A percentile compares a stretch with the other conserved stretches of the same genome.
Conservation (phyloP, 2,888 invertebrate species). For the Diabrotica balteata region DNA sequence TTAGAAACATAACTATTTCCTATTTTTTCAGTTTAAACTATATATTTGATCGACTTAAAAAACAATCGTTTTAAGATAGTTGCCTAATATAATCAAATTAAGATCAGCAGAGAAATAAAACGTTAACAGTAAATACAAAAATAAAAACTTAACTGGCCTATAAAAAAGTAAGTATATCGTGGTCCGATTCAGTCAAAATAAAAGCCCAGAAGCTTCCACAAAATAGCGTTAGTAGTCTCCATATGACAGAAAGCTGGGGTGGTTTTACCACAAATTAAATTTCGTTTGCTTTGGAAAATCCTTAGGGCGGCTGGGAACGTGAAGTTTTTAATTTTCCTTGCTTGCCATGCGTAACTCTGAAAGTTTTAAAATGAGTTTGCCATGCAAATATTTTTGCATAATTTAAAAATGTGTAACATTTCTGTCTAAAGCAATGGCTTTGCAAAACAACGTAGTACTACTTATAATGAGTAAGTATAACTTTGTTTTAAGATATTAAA, state of each 20-base stretch:
- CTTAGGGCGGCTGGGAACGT: not conserved
- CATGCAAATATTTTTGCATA: conserved; percentile 7
- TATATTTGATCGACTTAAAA: no score
- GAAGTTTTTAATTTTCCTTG: conserved; percentile 12
- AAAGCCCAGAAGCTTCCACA: conserved; percentile 47
- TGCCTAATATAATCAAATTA: no score
- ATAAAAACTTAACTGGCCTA: conserved; percentile 17
- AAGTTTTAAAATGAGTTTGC: conserved; percentile 13
- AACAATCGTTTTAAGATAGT: no score
- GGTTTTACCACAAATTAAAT: conserved; percentile 19
- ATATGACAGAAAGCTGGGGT: conserved; percentile 23
- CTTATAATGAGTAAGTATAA: no score
- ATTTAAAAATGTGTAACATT: conserved; percentile 4
- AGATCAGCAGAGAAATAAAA: no score
- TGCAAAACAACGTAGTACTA: no score
- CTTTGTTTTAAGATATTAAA: no score
- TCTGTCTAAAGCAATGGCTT: no score
- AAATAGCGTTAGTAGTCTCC: conserved; percentile 46
- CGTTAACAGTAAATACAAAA: no score
- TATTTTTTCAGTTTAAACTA: no score
- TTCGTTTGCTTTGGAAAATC: conserved; percentile 12
- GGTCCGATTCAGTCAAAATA: conserved; percentile 42
- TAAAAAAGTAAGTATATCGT: conserved; percentile 27
- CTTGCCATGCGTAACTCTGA: not conserved
- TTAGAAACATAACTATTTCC: no score